Percentiles rank a stretch among this genome's conserved stretches.
phyloP scores from a whole-genome alignment of 2,888 invertebrate species.

The Tineola bisselliella region DNA sequence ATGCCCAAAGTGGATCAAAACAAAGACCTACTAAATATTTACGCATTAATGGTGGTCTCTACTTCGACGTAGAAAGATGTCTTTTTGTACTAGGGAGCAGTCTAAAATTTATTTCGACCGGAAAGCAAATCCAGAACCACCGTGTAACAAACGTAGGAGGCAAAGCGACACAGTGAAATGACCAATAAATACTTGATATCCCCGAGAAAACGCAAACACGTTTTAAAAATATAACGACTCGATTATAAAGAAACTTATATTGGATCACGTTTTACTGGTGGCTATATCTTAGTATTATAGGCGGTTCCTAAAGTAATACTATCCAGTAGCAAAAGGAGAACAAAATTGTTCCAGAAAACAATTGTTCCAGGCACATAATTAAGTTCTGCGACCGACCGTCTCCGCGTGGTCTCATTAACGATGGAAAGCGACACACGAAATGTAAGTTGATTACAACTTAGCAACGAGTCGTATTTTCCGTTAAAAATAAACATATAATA shows the following conservation, averaged over 20 bases:
- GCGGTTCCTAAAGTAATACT: neutral
- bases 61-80: too few relatives aligned
- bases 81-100: too few relatives aligned
- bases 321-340: neutral
- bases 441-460: neutral
- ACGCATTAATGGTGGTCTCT: too few relatives aligned
- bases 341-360: neutral
- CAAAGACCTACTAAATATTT: too few relatives aligned
- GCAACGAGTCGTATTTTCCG: slow-evolving; percentile 1
- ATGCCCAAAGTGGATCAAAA: too few relatives aligned
- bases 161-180: too few relatives aligned
- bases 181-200: too few relatives aligned
- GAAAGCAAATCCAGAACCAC: too few relatives aligned
- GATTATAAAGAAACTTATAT: neutral
- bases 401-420: neutral
- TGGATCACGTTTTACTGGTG: neutral
- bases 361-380: neutral
- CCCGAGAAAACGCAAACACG: too few relatives aligned
- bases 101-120: too few relatives aligned
- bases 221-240: neutral
- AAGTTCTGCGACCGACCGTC: neutral
- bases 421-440: neutral
- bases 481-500: neutral
- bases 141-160: too few relatives aligned
- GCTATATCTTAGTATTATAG: neutral